Conservation (phyloP, 2,113 vertebrate species). For the Herpetotheres cachinnans region DNA sequence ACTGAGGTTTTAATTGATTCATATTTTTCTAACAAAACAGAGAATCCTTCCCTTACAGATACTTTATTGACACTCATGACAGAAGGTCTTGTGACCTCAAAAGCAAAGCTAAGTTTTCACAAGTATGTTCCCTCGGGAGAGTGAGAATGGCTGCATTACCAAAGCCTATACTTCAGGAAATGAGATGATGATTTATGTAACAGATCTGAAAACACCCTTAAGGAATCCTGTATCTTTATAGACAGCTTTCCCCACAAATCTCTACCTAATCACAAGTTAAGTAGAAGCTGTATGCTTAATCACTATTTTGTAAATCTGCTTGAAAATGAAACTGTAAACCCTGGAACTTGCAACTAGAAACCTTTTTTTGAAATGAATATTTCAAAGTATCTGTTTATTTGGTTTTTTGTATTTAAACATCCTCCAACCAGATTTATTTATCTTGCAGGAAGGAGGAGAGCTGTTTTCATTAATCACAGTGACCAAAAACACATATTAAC, state of each 20-base stretch:
- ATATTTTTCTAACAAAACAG: neutral
- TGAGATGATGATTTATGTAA: neutral
- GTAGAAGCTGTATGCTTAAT: neutral
- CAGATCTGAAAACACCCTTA: neutral
- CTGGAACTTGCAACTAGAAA: neutral
- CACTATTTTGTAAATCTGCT: neutral
- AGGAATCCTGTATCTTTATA: neutral
- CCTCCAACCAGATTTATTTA: slow-evolving; percentile 45
- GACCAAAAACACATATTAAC: neutral
- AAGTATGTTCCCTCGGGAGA: neutral
- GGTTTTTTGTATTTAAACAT: slow-evolving; percentile 27
- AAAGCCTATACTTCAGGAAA: neutral
- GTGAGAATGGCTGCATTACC: neutral
- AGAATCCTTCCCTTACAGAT: neutral
- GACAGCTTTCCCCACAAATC: neutral
- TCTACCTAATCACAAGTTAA: neutral
- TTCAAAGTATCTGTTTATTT: slow-evolving; percentile 48
- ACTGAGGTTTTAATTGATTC: neutral
- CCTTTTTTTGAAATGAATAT: neutral
- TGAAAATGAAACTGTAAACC: neutral
- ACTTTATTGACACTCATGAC: neutral
- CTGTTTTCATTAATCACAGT: slow-evolving; percentile 13
- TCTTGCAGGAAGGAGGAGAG: slow-evolving; percentile 11
- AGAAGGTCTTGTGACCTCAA: neutral
- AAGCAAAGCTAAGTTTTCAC: neutral